Evolutionary conservation across 2,888 invertebrate species (phyloP), one percentile per base, ranked within the genome.

Genomic region (Globia sparganii): DNA sequence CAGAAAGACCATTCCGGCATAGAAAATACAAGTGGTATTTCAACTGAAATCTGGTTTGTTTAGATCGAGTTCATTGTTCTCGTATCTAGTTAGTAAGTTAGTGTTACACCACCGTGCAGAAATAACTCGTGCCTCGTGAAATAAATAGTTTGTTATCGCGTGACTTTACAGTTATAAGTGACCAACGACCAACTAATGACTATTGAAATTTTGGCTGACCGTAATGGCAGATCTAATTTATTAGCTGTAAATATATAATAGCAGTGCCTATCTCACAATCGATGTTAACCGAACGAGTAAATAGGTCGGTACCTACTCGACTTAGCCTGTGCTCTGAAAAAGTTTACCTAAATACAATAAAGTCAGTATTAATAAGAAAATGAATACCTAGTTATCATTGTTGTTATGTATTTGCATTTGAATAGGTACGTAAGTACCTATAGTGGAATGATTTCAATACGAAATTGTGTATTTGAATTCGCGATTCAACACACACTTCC

Each of bases 11-110:
- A 46, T 46, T 31, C 13, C 37, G 6, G 18, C n/a, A 21, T 28
- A 28, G 74, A 72, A 74, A 49, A 72, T 25, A 59, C 9, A 46
- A 46, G 43, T n/a, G 15, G 46, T 31, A 28, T 43, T 9, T 37
- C 11, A 61, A 28, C 49, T 18, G 59, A 37, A 40, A 75, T 34
- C 37, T 25, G 15, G 43, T 53, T 43, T 43, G 21, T 56, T 34
- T 62, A 74, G 53, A 53, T 34, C 34, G n/a, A 18, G 75, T 75
- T 75, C 21, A 56, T 34, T 34, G 15, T n/a, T n/a, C n/a, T n/a
- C n/a, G n/a, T 46, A 46, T 34, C 34, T 46, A 46, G 21, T 34
- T n/a, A 46, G 9, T 37, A 15, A 34, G 43, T 43, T 28, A 53
- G 37, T 72, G 31, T 21, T 15, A 15, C 75, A 21, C 18, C 8